Conservation (phyloP, 2,888 invertebrate species). For the Eilema griseolum region DNA sequence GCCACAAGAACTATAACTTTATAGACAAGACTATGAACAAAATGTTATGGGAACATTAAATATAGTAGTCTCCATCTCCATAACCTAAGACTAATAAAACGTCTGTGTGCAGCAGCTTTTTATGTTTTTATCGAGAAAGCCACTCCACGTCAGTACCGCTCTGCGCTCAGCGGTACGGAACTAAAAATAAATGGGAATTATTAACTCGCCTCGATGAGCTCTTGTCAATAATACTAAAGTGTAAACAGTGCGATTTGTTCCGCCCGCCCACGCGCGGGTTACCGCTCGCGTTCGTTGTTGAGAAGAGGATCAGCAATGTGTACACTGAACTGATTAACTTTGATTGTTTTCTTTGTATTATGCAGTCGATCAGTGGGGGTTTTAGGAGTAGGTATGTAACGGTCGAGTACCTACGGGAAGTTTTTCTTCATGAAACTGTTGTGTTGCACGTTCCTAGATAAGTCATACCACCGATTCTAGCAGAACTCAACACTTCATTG, state of each 20-base stretch:
- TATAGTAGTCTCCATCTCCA: too few species aligned
- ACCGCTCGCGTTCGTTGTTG: neutral
- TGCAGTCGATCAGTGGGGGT: neutral
- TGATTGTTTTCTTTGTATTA: neutral
- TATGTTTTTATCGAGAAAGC: neutral
- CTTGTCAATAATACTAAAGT: conserved; percentile 1
- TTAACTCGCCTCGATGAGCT: conserved; percentile 10
- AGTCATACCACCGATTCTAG: neutral
- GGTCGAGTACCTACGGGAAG: neutral
- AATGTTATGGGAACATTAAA: too few species aligned
- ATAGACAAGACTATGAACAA: too few species aligned
- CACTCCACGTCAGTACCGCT: neutral
- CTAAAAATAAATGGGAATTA: conserved; percentile 12
- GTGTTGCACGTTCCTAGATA: too few species aligned
- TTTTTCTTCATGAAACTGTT: too few species aligned
- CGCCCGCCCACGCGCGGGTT: neutral
- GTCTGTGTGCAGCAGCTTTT: neutral
- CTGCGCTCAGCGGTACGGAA: neutral
- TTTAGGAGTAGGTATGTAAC: neutral
- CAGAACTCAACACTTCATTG: conserved; percentile 4
- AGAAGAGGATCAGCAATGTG: neutral
- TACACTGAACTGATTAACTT: neutral
- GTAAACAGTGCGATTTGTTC: too few species aligned
- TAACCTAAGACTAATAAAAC: too few species aligned
- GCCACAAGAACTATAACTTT: too few species aligned